Evolutionary conservation across 1,140 invertebrate species (phyloP).

Genomic region (Aphelinus atriplicis): DNA sequence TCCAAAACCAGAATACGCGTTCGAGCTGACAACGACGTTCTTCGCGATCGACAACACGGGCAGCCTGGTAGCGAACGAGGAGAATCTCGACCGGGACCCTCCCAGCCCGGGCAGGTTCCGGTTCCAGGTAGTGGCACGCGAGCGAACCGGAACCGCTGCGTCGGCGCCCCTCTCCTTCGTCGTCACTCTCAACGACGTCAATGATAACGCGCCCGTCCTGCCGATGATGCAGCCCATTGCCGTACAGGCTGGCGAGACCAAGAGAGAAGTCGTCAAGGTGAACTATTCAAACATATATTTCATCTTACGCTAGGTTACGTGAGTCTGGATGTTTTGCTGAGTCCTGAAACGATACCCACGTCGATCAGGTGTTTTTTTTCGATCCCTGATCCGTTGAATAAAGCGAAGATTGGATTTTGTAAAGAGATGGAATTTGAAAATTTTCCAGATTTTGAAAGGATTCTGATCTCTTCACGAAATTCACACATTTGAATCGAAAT

Average conservation of each 20-base stretch:
- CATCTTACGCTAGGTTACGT: too few relatives aligned
- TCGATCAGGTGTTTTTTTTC: too few relatives aligned
- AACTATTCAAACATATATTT: too few relatives aligned
- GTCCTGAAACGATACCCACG: too few relatives aligned
- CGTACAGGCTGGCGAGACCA: slow-evolving; percentile 83
- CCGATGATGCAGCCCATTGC: slow-evolving; percentile 79
- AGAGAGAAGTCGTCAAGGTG: slow-evolving; percentile 79
- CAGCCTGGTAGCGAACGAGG: slow-evolving; percentile 80
- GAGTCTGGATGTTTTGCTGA: too few relatives aligned
- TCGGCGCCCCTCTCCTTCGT: slow-evolving; percentile 82
- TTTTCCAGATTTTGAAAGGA: too few relatives aligned
- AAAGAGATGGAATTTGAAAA: too few relatives aligned
- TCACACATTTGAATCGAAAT: too few relatives aligned
- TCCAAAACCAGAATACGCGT: slow-evolving; percentile 79
- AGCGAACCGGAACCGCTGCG: slow-evolving; percentile 79
- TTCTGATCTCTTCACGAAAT: too few relatives aligned
- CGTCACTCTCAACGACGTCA: slow-evolving; percentile 83
- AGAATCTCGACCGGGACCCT: slow-evolving; percentile 86
- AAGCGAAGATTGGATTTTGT: too few relatives aligned
- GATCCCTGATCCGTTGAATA: too few relatives aligned
- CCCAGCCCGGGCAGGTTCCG: slow-evolving; percentile 85
- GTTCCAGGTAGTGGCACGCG: slow-evolving; percentile 85
- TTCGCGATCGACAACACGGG: slow-evolving; percentile 82
- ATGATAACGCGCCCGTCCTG: slow-evolving; percentile 84
- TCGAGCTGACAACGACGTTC: slow-evolving; percentile 85